These are phyloP conservation scores for Achroia grisella DNA, from an alignment of 1,140 invertebrate genomes.

Conservation along the genomic window DNA sequence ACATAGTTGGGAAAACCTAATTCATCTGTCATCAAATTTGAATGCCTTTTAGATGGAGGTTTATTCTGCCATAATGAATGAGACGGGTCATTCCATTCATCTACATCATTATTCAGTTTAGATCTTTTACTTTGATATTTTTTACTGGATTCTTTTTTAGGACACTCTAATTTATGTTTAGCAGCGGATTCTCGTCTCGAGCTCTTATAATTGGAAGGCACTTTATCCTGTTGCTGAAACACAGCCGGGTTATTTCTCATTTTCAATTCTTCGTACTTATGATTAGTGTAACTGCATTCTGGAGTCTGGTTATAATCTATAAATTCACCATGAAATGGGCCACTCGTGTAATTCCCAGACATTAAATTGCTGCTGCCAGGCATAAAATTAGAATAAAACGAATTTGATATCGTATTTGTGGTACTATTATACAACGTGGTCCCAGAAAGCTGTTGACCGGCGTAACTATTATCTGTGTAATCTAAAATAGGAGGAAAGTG, in stretches of 20 bases:
- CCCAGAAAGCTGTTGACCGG: constrained; percentile 56
- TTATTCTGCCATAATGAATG: constrained; percentile 61
- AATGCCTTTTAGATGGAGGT: constrained; percentile 39
- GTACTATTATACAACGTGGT: constrained; percentile 60
- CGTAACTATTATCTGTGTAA: constrained; percentile 57
- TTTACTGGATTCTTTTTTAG: constrained; percentile 61
- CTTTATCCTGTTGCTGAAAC: constrained; percentile 48
- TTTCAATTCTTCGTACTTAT: constrained; percentile 60
- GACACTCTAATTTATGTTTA: constrained; percentile 65
- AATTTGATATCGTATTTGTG: constrained; percentile 64
- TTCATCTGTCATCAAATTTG: constrained; percentile 57
- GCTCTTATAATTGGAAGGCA: constrained; percentile 39
- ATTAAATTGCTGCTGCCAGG: constrained; percentile 52
- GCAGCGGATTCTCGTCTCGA: constrained; percentile 49
- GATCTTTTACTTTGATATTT: constrained; percentile 60
- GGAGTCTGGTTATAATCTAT: constrained; percentile 57
- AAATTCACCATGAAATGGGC: constrained; percentile 54
- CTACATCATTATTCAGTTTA: constrained; percentile 46
- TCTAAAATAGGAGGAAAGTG: constrained; percentile 63
- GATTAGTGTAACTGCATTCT: constrained; percentile 60
- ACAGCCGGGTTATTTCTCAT: constrained; percentile 42
- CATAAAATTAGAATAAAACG: constrained; percentile 66
- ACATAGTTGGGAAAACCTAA: constrained; percentile 53
- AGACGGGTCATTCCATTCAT: constrained; percentile 55
- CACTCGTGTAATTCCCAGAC: constrained; percentile 48